phyloP scores from a whole-genome alignment of 2,888 invertebrate genomes.

The Chorisops tibialis region DNA sequence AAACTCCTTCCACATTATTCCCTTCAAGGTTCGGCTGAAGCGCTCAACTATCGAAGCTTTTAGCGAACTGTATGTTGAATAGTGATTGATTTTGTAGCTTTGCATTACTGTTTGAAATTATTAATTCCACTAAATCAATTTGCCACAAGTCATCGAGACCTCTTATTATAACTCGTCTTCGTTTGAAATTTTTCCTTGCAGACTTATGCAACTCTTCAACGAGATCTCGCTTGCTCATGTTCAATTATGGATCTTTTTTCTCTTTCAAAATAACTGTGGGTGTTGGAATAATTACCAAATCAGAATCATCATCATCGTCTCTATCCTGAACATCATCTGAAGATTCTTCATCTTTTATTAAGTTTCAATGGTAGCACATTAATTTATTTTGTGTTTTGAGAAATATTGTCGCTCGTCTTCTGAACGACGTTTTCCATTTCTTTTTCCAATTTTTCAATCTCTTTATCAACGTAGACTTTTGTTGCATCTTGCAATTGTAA shows the following conservation, averaged over 20 bases:
- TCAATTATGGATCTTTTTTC: neutral
- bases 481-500: neutral
- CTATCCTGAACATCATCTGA: neutral
- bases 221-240: slow-evolving; percentile 30
- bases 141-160: slow-evolving; percentile 50
- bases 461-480: neutral
- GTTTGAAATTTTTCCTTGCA: slow-evolving; percentile 43
- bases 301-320: neutral
- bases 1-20: slow-evolving; percentile 34
- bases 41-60: slow-evolving; percentile 31
- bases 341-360: neutral
- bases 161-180: slow-evolving; percentile 42
- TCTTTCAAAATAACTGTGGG: neutral
- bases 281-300: neutral
- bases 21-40: slow-evolving; percentile 35
- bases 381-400: neutral
- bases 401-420: neutral
- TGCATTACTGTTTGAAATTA: slow-evolving; percentile 38
- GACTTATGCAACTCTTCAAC: too few relatives aligned
- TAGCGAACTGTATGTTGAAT: slow-evolving; percentile 30
- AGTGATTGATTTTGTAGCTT: slow-evolving; percentile 31
- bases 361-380: neutral
- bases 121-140: slow-evolving; percentile 49
- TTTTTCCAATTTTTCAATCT: neutral
- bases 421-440: neutral